phyloP scores from a whole-genome alignment of 1,140 invertebrate genomes.

The Papilio glaucus region DNA sequence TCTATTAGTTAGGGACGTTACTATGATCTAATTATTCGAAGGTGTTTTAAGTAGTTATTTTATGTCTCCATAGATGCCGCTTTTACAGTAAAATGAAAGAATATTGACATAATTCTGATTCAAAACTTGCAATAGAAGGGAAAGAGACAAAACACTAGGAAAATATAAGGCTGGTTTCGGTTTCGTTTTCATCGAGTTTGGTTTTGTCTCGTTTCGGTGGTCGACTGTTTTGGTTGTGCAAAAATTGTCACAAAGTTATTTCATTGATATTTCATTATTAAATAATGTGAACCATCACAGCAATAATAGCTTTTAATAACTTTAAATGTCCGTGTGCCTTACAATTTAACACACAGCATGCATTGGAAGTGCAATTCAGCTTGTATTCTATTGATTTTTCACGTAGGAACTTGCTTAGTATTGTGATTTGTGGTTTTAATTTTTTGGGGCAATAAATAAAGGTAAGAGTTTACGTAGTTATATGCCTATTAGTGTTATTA shows the following conservation, averaged over 20 bases:
- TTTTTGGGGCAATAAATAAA: conserved; percentile 13
- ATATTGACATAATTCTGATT: conserved; percentile 1
- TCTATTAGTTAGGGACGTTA: neutral
- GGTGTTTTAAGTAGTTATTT: neutral
- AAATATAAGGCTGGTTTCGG: conserved; percentile 28
- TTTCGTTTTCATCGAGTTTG: conserved; percentile 23
- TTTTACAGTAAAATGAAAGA: neutral
- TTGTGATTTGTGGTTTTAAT: conserved; percentile 24
- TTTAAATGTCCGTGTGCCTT: neutral
- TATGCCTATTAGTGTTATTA: neutral
- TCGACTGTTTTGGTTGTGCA: conserved; percentile 46
- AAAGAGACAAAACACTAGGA: conserved; percentile 40
- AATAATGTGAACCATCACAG: neutral
- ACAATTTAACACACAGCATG: neutral
- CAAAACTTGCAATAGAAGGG: neutral
- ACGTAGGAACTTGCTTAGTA: conserved; percentile 18
- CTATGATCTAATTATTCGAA: neutral
- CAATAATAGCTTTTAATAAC: neutral
- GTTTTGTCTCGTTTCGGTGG: conserved; percentile 35
- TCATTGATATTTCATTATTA: conserved; percentile 20
- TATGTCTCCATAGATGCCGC: conserved; percentile 37
- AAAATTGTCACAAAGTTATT: too few relatives aligned
- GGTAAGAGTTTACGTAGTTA: conserved; percentile 5
- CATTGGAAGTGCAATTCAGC: conserved; percentile 1
- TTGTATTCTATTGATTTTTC: conserved; percentile 31